These are phyloP conservation scores for Empidonax alnorum DNA, from an alignment of 2,113 vertebrate species.

Conservation along the genomic window DNA sequence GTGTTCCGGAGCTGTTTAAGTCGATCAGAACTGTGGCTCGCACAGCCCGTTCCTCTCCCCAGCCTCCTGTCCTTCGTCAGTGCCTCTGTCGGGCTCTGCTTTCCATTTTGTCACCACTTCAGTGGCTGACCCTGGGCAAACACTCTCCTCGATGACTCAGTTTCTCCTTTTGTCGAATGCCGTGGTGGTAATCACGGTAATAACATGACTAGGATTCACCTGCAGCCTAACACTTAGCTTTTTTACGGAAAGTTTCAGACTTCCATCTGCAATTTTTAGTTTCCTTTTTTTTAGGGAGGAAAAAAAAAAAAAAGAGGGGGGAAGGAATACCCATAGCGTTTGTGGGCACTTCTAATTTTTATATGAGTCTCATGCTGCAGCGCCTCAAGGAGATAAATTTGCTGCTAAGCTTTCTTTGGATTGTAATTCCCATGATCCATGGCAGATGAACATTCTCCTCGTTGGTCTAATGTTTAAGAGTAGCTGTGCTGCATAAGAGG, in stretches of 20 bases:
- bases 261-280: background rate
- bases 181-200: background rate
- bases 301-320: accelerated
- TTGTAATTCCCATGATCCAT: background rate
- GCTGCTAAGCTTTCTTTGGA: background rate
- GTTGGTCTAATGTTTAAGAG: background rate
- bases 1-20: background rate
- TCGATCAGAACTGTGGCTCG: accelerated
- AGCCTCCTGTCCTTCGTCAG: background rate
- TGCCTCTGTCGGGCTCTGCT: background rate
- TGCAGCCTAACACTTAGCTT: background rate
- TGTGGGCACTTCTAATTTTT: background rate
- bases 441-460: background rate
- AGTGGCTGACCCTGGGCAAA: background rate
- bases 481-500: background rate
- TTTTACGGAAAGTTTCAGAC: background rate
- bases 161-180: background rate
- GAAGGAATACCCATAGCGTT: background rate
- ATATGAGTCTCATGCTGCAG: background rate
- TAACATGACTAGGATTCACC: background rate
- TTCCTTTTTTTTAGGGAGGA: background rate
- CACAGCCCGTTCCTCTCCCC: background rate
- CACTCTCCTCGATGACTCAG: background rate
- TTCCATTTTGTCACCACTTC: background rate
- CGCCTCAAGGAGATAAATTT: background rate